phyloP scores from a whole-genome alignment of 2,888 invertebrate species.

The Pachydiplax longipennis region DNA sequence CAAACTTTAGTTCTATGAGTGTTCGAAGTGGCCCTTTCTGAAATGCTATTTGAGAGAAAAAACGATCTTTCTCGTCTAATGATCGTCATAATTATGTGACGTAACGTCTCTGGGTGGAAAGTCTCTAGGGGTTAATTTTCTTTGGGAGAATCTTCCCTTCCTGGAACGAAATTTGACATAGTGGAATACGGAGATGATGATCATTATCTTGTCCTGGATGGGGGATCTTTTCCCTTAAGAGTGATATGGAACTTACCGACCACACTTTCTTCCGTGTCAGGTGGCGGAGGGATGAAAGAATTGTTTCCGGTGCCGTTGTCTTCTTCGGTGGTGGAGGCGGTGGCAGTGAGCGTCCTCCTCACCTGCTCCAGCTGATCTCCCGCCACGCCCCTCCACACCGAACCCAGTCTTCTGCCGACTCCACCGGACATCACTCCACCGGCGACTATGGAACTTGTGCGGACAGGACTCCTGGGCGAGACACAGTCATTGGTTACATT shows the following conservation, averaged over 20 bases:
- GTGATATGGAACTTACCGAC: conserved; percentile 51
- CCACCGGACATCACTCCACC: conserved; percentile 13
- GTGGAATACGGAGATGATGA: too few relatives aligned
- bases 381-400: conserved; percentile 55
- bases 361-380: conserved; percentile 54
- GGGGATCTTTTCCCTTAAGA: not conserved
- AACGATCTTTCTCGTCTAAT: too few relatives aligned
- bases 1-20: too few relatives aligned
- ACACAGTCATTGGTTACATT: not conserved
- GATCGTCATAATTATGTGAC: too few relatives aligned
- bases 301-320: conserved; percentile 10
- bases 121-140: too few relatives aligned
- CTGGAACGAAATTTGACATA: too few relatives aligned
- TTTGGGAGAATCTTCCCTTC: too few relatives aligned
- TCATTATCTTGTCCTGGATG: too few relatives aligned
- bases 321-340: not conserved
- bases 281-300: conserved; percentile 1
- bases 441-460: conserved; percentile 55
- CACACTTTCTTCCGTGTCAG: conserved; percentile 53
- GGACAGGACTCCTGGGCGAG: conserved; percentile 52
- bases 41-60: too few relatives aligned
- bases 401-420: conserved; percentile 53
- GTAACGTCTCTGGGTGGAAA: too few relatives aligned
- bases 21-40: too few relatives aligned
- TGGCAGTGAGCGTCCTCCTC: conserved; percentile 50